A percentile compares a stretch with the other conserved stretches of the same genome.
phyloP scores from a whole-genome alignment of 2,113 vertebrate species.

The Progne subis region DNA sequence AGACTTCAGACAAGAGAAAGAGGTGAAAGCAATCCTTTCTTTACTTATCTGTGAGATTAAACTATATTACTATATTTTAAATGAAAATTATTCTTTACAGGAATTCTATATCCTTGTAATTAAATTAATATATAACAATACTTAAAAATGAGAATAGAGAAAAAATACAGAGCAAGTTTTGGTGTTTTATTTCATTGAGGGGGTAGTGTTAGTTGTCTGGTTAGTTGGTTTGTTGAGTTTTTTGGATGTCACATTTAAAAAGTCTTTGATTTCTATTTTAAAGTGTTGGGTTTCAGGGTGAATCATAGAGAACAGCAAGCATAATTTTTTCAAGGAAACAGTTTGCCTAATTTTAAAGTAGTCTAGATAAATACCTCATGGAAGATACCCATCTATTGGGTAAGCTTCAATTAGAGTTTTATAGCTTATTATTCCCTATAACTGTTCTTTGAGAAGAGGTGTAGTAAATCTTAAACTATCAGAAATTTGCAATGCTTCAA shows the following conservation, averaged over 20 bases:
- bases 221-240: background rate
- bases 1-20: conserved; percentile 39
- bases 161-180: background rate
- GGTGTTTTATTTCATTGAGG: background rate
- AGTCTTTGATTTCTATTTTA: background rate
- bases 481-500: background rate
- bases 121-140: conserved; percentile 46
- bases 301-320: background rate
- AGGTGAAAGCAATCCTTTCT: conserved; percentile 16
- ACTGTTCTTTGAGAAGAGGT: background rate
- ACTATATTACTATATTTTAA: conserved; percentile 11
- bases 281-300: background rate
- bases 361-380: background rate
- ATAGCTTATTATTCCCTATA: background rate
- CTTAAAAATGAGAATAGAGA: conserved; percentile 40
- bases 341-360: background rate
- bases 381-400: background rate
- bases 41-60: conserved; percentile 20
- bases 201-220: background rate
- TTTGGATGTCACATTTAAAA: background rate
- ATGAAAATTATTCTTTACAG: conserved; percentile 27
- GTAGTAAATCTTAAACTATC: background rate
- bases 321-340: background rate
- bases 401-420: background rate
- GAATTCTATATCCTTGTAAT: conserved; percentile 5